These are phyloP conservation scores for Chelonoidis abingdonii DNA, from an alignment of 2,113 vertebrate genomes.

Conservation along the genomic window DNA sequence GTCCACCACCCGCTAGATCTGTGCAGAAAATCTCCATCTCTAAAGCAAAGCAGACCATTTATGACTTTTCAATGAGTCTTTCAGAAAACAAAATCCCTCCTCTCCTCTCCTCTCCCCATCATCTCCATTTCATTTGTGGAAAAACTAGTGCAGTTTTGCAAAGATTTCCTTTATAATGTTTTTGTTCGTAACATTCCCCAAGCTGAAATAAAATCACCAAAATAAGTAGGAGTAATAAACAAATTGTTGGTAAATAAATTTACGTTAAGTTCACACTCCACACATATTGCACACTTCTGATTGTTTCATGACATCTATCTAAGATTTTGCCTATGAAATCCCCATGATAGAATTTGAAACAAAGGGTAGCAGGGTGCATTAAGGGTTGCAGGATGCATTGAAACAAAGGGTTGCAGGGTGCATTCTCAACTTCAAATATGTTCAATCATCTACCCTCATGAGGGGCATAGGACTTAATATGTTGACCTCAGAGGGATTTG, in stretches of 20 bases:
- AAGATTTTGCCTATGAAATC: background rate
- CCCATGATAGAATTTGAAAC: background rate
- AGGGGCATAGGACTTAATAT: background rate
- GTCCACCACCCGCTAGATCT: background rate
- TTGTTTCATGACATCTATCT: background rate
- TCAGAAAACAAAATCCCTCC: background rate
- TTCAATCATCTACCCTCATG: background rate
- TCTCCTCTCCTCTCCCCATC: background rate
- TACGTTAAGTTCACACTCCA: background rate
- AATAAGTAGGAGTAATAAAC: background rate
- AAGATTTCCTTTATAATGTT: background rate
- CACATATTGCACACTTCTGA: background rate
- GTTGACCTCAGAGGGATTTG: background rate
- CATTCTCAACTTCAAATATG: background rate
- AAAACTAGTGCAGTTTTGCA: background rate
- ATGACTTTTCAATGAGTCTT: background rate
- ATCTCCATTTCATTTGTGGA: background rate
- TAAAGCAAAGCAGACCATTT: background rate
- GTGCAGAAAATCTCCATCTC: background rate
- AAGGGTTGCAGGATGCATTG: background rate
- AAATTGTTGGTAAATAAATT: background rate
- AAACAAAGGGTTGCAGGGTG: background rate
- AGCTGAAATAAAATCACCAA: background rate
- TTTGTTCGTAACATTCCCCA: background rate
- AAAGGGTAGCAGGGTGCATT: background rate